A percentile compares a stretch with the other conserved stretches of the same genome.
These are phyloP conservation scores for Leistus spinibarbis DNA, from an alignment of 2,888 invertebrate species.

Conservation along the genomic window DNA sequence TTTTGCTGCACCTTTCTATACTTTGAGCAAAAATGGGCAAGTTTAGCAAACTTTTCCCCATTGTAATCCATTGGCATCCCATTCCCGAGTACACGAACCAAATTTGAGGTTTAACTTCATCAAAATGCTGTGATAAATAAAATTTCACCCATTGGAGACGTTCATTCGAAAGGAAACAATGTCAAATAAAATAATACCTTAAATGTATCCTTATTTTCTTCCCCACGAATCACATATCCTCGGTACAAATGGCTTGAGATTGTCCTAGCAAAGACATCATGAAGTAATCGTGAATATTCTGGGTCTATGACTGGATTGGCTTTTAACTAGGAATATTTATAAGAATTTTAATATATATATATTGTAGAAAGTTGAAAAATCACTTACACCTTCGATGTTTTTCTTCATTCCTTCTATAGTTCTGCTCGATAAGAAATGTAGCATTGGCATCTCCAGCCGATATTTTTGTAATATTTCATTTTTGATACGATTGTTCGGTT, in stretches of 20 bases:
- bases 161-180: too few species aligned
- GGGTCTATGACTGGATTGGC: too few species aligned
- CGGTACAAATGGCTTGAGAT: conserved; percentile 67
- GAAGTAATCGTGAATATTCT: too few species aligned
- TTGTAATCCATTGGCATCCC: conserved; percentile 76
- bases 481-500: conserved; percentile 69
- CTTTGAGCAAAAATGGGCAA: conserved; percentile 71
- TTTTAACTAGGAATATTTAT: too few species aligned
- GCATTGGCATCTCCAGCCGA: too few species aligned
- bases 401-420: too few species aligned
- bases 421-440: too few species aligned
- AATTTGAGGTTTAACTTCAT: conserved; percentile 58
- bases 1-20: conserved; percentile 63
- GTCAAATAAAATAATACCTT: conserved; percentile 50
- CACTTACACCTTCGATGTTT: too few species aligned
- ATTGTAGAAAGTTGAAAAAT: too few species aligned
- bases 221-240: conserved; percentile 60
- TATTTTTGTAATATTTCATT: background rate
- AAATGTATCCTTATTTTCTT: conserved; percentile 48
- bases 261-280: conserved; percentile 58
- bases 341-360: too few species aligned
- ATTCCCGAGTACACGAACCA: conserved; percentile 79
- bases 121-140: conserved; percentile 40
- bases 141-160: too few species aligned
- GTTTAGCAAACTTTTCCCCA: conserved; percentile 70